Percentiles rank a stretch among this genome's conserved stretches.
phyloP scores from a whole-genome alignment of 2,888 invertebrate genomes.

The Nomada ruficornis region DNA sequence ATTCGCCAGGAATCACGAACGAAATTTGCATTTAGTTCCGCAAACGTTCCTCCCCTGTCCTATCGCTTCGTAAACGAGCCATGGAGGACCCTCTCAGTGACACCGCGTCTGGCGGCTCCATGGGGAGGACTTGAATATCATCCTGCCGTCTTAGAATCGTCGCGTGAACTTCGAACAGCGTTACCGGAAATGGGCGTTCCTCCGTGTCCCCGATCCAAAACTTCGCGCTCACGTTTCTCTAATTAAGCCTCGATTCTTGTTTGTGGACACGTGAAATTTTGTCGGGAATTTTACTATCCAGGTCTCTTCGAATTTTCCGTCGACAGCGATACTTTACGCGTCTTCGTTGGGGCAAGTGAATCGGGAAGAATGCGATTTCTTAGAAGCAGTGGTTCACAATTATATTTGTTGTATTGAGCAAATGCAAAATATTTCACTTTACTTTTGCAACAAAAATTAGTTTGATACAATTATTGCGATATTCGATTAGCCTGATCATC shows the following conservation, averaged over 20 bases:
- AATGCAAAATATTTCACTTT: slow-evolving; percentile 7
- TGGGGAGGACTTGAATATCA: slow-evolving; percentile 26
- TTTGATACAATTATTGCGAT: not conserved
- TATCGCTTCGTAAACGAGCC: slow-evolving; percentile 57
- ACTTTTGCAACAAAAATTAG: no score
- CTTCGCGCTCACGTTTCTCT: slow-evolving; percentile 35
- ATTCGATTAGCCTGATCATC: not conserved
- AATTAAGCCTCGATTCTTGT: slow-evolving; percentile 63
- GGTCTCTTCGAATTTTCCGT: no score
- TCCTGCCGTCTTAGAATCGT: slow-evolving; percentile 27
- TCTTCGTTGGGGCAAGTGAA: no score
- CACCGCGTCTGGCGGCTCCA: slow-evolving; percentile 31
- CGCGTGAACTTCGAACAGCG: slow-evolving; percentile 51
- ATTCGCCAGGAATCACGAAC: slow-evolving; percentile 54
- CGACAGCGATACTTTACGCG: no score
- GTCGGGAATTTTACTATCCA: slow-evolving; percentile 18
- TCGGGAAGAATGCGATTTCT: no score
- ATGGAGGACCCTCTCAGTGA: slow-evolving; percentile 49
- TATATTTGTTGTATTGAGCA: not conserved
- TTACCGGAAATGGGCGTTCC: slow-evolving; percentile 64
- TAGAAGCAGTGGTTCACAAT: no score
- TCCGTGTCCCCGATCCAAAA: slow-evolving; percentile 17
- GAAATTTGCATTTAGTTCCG: slow-evolving; percentile 62
- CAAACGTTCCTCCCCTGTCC: slow-evolving; percentile 37
- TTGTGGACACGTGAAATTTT: slow-evolving; percentile 32